Base-by-base conservation (phyloP, 2,113 vertebrate genomes). In the Colaptes auratus region DNA sequence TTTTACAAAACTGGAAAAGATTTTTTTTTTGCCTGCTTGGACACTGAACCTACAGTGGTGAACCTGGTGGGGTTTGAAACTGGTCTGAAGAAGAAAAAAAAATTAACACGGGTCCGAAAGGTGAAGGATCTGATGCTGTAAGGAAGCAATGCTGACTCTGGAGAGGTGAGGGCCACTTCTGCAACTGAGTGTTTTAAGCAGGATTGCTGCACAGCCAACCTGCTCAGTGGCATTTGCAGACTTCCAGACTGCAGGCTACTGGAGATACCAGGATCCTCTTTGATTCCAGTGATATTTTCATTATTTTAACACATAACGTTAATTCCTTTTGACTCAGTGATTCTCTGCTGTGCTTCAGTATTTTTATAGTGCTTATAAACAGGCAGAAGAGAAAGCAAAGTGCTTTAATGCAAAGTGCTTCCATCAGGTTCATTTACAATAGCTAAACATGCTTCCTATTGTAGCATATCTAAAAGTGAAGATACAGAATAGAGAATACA, bases 41-140 rank as follows among this genome's bases (percentile, higher is more conserved):
- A 39, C 27, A 30, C 16, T 31, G 44, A 92, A 60, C 31, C 10
- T 15, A 14, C 0, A 5, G 24, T 48, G 73, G 36, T 0, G 0
- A 75, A 53, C 48, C 16, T 42, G 27, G 31, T 31, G 36, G 14
- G 1, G 14, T 64, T n/a, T 79, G 52, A 86, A 80, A 80, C 11
- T 2, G 3, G 3, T 50, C 17, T 53, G 63, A 69, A 53, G 9
- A 19, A 10, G 5, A 50, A 50, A 19, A 19, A 19, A 15, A 27
- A 8, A 67, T 67, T 35, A 63, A 7, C 36, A 19, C 6, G 84
- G 31, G 15, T 71, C 60, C 3, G 14, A 59, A 70, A 55, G 1
- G 10, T 2, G 4, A 59, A 53, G n/a, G 31, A 20, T 13, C 11
- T 2, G 3, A 19, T 30, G 25, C 6, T n/a, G 33, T 0, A 1